These are phyloP conservation scores for Plebejus melissa DNA, from an alignment of 2,888 invertebrate genomes.

Conservation along the genomic window DNA sequence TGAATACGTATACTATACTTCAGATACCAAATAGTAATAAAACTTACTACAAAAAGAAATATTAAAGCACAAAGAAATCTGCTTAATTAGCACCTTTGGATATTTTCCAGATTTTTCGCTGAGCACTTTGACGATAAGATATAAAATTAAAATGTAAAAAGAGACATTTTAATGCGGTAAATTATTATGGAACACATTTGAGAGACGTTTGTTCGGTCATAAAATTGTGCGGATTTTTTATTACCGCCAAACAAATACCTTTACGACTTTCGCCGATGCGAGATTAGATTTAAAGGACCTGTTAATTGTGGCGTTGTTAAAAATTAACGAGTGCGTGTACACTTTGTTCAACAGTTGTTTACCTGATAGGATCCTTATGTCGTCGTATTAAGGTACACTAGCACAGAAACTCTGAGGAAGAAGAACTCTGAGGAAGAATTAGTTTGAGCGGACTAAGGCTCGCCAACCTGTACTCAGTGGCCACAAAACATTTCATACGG, in stretches of 20 bases:
- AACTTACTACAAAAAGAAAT: background rate
- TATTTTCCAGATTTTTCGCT: slow-evolving; percentile 26
- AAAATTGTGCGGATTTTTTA: background rate
- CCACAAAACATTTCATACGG: background rate
- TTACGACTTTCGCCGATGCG: background rate
- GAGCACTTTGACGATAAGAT: slow-evolving; percentile 11
- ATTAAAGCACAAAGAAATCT: background rate
- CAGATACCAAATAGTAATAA: background rate
- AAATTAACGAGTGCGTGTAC: slow-evolving; percentile 8
- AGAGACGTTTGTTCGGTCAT: background rate
- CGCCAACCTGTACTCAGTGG: background rate
- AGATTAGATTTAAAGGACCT: background rate
- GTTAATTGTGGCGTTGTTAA: background rate
- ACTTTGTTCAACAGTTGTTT: background rate
- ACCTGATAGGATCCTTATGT: background rate
- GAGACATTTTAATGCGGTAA: slow-evolving; percentile 1
- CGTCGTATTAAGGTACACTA: background rate
- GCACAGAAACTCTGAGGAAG: background rate
- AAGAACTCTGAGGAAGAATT: background rate
- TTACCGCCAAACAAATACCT: background rate
- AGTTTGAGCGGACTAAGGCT: background rate
- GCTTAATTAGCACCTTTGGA: slow-evolving; percentile 13
- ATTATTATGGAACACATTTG: slow-evolving; percentile 14
- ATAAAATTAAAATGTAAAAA: background rate
- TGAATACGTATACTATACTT: background rate